Evolutionary conservation across 35 echinoderm and acorn worm genomes (phyloP).

Genomic region (Ophiothrix spiculata): DNA sequence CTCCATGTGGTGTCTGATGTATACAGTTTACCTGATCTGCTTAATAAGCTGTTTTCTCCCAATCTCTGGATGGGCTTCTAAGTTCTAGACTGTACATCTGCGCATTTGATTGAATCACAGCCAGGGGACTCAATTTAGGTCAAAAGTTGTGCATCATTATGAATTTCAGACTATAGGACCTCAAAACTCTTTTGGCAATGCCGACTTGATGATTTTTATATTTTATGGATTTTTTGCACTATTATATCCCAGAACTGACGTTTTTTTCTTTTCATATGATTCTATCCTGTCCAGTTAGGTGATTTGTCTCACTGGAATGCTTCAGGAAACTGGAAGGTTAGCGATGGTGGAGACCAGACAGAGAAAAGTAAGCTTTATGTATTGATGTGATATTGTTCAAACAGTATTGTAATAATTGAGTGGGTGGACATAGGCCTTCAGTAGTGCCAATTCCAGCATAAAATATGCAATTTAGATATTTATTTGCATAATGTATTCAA

Average conservation of each 20-base stretch:
- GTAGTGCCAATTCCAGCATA: background rate
- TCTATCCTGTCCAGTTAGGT: constrained; percentile 55
- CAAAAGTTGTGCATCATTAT: background rate
- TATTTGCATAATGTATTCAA: background rate
- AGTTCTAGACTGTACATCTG: background rate
- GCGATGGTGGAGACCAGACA: constrained; percentile 68
- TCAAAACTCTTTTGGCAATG: too few species aligned
- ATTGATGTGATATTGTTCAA: background rate
- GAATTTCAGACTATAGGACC: too few species aligned
- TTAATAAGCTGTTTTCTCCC: constrained; percentile 45
- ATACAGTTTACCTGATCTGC: constrained; percentile 44
- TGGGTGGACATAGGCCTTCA: background rate
- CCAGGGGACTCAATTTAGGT: background rate
- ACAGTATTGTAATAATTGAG: background rate
- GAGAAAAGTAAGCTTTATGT: constrained; percentile 64
- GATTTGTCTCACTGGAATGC: constrained; percentile 79
- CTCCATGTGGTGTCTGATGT: too few species aligned
- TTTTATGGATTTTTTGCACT: too few species aligned
- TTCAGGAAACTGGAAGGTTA: constrained; percentile 61
- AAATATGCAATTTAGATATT: background rate
- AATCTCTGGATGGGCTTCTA: background rate
- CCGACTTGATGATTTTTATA: too few species aligned
- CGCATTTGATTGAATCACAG: background rate
- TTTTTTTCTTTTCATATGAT: background rate
- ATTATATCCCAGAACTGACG: background rate